Conservation (phyloP, 2,888 invertebrate genomes). For the Synergus japonicus region DNA sequence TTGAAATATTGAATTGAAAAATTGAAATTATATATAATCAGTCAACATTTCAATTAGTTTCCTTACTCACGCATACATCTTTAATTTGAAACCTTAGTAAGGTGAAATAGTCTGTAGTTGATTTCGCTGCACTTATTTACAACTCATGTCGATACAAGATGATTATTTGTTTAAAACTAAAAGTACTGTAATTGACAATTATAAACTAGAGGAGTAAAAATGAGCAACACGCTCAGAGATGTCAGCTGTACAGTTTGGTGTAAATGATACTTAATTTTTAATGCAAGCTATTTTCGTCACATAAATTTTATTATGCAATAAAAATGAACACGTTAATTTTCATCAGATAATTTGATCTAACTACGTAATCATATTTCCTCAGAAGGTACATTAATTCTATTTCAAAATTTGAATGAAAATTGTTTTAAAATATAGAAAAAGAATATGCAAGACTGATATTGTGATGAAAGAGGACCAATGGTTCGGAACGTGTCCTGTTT, state of each 20-base stretch:
- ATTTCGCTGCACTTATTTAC: neutral
- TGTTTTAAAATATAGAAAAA: conserved; percentile 22
- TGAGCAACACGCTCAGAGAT: neutral
- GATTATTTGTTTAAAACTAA: neutral
- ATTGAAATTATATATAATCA: too few relatives aligned
- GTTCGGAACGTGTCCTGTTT: conserved; percentile 71
- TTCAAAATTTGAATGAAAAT: conserved; percentile 32
- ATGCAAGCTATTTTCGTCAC: too few relatives aligned
- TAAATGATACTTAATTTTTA: too few relatives aligned
- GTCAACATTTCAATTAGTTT: too few relatives aligned
- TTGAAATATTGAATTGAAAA: too few relatives aligned
- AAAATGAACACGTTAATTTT: neutral
- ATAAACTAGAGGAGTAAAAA: neutral
- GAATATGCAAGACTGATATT: conserved; percentile 32
- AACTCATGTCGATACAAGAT: neutral
- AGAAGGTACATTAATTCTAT: neutral
- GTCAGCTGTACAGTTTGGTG: neutral
- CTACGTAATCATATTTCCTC: too few relatives aligned
- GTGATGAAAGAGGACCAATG: conserved; percentile 52
- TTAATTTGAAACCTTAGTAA: neutral
- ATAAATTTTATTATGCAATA: neutral
- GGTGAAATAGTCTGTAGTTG: neutral
- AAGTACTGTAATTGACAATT: neutral
- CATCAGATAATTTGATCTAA: neutral
- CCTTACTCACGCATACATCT: too few relatives aligned